phyloP scores from a whole-genome alignment of 2,797 vertebrate genomes.

The Argyrosomus regius region DNA sequence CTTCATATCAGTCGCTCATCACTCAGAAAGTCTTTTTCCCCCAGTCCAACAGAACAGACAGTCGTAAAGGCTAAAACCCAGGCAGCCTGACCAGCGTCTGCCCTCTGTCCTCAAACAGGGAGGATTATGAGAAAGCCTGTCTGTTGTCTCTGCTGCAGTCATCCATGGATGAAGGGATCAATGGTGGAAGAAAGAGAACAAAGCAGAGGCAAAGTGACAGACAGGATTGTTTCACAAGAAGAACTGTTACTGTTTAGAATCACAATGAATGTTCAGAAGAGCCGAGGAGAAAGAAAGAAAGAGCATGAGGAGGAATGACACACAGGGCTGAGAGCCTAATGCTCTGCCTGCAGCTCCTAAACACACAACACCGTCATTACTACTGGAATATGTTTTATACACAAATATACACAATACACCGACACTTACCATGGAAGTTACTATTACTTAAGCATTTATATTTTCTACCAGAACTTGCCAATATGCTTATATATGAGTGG shows the following conservation, averaged over 20 bases:
- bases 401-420: background rate
- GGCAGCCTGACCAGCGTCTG: slow-evolving; percentile 8
- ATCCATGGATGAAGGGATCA: slow-evolving; percentile 10
- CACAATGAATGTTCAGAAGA: slow-evolving; percentile 18
- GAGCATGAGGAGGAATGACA: background rate
- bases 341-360: background rate
- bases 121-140: slow-evolving; percentile 13
- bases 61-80: background rate
- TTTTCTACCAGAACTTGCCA: too few species aligned
- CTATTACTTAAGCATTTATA: too few species aligned
- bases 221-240: slow-evolving; percentile 29
- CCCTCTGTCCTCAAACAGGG: slow-evolving; percentile 6
- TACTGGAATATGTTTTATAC: too few species aligned
- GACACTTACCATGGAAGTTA: too few species aligned
- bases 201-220: slow-evolving; percentile 13
- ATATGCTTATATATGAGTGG: too few species aligned
- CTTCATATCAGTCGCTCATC: background rate
- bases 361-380: background rate
- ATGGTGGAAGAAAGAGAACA: slow-evolving; percentile 17
- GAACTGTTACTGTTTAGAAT: slow-evolving; percentile 29
- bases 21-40: background rate
- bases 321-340: background rate
- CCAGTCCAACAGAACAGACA: slow-evolving; percentile 2
- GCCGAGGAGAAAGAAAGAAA: background rate
- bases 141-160: slow-evolving; percentile 3